A percentile compares a stretch with the other conserved stretches of the same genome.
These are phyloP conservation scores for Tethea ocularis DNA, from an alignment of 2,888 invertebrate genomes.

Conservation along the genomic window DNA sequence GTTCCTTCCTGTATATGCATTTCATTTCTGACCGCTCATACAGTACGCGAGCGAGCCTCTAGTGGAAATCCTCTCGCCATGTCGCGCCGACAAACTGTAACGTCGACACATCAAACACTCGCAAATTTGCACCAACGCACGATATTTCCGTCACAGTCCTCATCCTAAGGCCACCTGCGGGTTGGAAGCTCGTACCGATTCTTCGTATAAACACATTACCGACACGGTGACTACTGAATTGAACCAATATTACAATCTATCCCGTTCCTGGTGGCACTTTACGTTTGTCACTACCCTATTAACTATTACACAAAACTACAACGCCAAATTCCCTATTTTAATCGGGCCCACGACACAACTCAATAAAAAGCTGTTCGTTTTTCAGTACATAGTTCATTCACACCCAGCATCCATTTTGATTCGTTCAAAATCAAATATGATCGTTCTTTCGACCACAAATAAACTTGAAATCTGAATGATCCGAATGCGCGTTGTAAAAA, in stretches of 20 bases:
- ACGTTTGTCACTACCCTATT: constrained; percentile 61
- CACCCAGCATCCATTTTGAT: constrained; percentile 85
- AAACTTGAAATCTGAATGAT: constrained; percentile 53
- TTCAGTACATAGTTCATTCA: constrained; percentile 83
- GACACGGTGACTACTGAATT: constrained; percentile 75
- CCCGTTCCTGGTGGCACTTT: constrained; percentile 55
- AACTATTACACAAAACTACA: constrained; percentile 65
- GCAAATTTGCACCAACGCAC: constrained; percentile 65
- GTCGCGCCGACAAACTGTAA: constrained; percentile 64
- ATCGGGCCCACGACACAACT: constrained; percentile 81
- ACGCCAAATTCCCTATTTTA: constrained; percentile 75
- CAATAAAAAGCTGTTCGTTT: constrained; percentile 82
- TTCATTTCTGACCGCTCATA: constrained; percentile 84
- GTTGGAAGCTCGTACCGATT: constrained; percentile 69
- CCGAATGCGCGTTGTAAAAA: constrained; percentile 49
- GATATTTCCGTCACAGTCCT: constrained; percentile 76
- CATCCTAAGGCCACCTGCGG: constrained; percentile 82
- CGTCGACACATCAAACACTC: constrained; percentile 65
- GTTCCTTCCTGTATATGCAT: constrained; percentile 87
- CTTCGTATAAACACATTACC: constrained; percentile 80
- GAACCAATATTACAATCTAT: constrained; percentile 56
- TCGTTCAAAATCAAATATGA: constrained; percentile 82
- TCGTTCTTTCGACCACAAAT: constrained; percentile 76
- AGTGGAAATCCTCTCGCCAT: constrained; percentile 77
- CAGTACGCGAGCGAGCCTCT: constrained; percentile 76